phyloP scores from a whole-genome alignment of 2,113 vertebrate species.

The Ptilorrhoa leucosticta region DNA sequence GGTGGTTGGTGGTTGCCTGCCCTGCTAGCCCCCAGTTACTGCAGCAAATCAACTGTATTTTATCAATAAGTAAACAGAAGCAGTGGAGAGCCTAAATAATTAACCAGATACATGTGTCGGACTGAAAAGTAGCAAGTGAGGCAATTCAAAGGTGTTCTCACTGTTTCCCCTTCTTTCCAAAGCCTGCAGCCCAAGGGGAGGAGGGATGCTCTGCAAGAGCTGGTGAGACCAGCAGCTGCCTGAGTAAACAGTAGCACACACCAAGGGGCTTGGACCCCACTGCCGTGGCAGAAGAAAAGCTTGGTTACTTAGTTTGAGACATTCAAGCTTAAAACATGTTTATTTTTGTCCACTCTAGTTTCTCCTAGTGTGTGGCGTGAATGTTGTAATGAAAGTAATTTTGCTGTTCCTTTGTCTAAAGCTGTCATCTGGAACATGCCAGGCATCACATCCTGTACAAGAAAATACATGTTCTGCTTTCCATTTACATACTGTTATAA shows the following conservation, averaged over 20 bases:
- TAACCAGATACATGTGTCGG: neutral
- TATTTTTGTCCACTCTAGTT: neutral
- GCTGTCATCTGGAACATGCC: neutral
- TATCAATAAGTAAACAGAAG: neutral
- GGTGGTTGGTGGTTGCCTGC: neutral
- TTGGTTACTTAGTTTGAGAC: neutral
- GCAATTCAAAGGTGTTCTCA: neutral
- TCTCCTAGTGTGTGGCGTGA: neutral
- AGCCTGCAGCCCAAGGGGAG: neutral
- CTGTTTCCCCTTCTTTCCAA: neutral
- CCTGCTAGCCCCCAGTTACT: neutral
- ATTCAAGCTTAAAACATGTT: neutral
- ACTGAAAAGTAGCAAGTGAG: slow-evolving; percentile 5
- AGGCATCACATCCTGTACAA: neutral
- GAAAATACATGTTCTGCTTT: neutral
- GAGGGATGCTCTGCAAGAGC: neutral
- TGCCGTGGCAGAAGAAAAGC: neutral
- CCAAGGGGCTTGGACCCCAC: neutral
- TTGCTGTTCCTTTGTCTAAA: neutral
- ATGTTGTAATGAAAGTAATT: neutral
- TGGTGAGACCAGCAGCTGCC: neutral
- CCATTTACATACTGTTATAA: too few relatives aligned
- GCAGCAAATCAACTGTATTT: neutral
- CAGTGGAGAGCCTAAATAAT: neutral
- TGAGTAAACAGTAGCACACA: neutral